phyloP scores from a whole-genome alignment of 35 echinoderm and acorn worm species.

The Anneissia japonica region DNA sequence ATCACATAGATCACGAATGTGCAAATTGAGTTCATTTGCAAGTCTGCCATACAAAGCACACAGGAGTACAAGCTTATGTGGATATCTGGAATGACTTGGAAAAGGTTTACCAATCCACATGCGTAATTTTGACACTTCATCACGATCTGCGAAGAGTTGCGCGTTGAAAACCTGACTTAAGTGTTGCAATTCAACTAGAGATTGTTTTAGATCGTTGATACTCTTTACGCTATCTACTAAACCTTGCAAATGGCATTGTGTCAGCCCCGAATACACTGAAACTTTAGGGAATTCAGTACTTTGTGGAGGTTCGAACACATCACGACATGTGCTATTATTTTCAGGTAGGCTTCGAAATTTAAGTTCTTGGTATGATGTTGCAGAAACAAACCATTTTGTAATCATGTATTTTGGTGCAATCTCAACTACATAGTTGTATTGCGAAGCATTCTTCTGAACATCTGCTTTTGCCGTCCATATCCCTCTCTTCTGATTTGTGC shows the following conservation, averaged over 20 bases:
- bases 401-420: neutral
- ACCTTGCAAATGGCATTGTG: neutral
- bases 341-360: neutral
- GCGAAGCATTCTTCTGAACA: neutral
- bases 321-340: neutral
- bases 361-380: neutral
- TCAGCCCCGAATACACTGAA: neutral
- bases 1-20: neutral
- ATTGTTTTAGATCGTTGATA: neutral
- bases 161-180: neutral
- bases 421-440: neutral
- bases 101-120: conserved; percentile 4
- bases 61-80: neutral
- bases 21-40: neutral
- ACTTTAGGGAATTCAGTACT: neutral
- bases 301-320: conserved; percentile 5
- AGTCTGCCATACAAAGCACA: neutral
- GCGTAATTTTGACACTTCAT: neutral
- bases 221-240: neutral
- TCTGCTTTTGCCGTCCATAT: neutral
- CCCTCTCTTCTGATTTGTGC: neutral
- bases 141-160: neutral
- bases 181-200: neutral
- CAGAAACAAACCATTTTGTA: neutral
- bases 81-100: neutral